Percentiles rank a stretch among this genome's conserved stretches.
phyloP scores from a whole-genome alignment of 2,113 vertebrate species.

The Trinectes maculatus region DNA sequence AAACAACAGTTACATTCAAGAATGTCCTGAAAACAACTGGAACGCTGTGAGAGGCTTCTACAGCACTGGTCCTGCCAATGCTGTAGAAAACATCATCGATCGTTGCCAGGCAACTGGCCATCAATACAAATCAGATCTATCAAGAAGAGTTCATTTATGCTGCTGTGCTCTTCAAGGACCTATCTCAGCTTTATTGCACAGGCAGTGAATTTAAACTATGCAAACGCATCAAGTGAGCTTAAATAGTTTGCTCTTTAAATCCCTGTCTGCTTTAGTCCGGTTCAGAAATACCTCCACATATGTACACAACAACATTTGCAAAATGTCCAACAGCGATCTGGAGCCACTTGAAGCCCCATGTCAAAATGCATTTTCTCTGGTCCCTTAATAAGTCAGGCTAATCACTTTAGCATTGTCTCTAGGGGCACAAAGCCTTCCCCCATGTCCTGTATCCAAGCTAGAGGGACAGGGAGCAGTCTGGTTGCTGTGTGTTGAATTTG shows the following conservation, averaged over 20 bases:
- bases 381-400: constrained; percentile 68
- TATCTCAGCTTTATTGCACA: too few relatives aligned
- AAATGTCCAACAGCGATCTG: constrained; percentile 43
- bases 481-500: constrained; percentile 76
- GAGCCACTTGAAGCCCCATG: constrained; percentile 53
- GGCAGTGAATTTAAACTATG: constrained; percentile 10
- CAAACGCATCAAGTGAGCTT: constrained; percentile 14
- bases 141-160: background rate
- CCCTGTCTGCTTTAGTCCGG: background rate
- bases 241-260: background rate
- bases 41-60: constrained; percentile 1
- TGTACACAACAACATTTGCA: constrained; percentile 49
- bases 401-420: constrained; percentile 73
- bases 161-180: background rate
- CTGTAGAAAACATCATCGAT: background rate
- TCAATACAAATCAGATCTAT: background rate
- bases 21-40: background rate
- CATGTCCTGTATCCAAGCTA: constrained; percentile 51
- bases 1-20: background rate
- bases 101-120: background rate
- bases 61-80: background rate
- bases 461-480: constrained; percentile 37
- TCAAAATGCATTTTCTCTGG: constrained; percentile 68
- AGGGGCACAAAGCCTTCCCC: constrained; percentile 52
- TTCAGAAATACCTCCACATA: constrained; percentile 15